phyloP scores from a whole-genome alignment of 2,797 vertebrate species.

The Hafferia zeledoni region DNA sequence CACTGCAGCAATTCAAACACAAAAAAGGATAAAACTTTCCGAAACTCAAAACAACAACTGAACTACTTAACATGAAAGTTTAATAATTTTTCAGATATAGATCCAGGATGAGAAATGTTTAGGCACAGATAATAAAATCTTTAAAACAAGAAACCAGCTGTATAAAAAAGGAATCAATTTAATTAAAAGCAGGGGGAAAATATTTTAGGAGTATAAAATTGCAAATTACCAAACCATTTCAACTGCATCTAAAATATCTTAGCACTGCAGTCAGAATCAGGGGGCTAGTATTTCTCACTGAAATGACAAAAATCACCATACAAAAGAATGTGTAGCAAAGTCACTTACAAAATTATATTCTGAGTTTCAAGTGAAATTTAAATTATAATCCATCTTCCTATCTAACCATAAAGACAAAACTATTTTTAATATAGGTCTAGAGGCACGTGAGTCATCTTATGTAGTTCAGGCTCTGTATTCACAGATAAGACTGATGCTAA shows the following conservation, averaged over 20 bases:
- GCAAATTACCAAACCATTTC: not conserved
- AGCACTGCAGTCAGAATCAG: not conserved
- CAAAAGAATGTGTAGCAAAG: not conserved
- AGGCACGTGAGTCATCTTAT: not conserved
- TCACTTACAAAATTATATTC: not conserved
- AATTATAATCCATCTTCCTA: not conserved
- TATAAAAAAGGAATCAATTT: not conserved
- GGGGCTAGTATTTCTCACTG: not conserved
- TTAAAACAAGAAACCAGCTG: not conserved
- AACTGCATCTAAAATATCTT: not conserved
- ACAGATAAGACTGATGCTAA: not conserved
- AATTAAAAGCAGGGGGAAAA: not conserved
- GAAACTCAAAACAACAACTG: not conserved
- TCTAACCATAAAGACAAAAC: not conserved
- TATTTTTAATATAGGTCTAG: not conserved
- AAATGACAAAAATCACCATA: not conserved
- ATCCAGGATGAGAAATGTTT: not conserved
- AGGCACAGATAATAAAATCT: not conserved
- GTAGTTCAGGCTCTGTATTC: not conserved
- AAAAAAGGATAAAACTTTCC: not conserved
- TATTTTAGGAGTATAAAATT: not conserved
- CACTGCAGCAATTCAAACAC: not conserved
- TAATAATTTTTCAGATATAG: not conserved
- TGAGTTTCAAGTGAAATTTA: not conserved
- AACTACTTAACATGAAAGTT: not conserved